Base-by-base conservation (phyloP, 2,888 invertebrate genomes). In the Melieria omissa region DNA sequence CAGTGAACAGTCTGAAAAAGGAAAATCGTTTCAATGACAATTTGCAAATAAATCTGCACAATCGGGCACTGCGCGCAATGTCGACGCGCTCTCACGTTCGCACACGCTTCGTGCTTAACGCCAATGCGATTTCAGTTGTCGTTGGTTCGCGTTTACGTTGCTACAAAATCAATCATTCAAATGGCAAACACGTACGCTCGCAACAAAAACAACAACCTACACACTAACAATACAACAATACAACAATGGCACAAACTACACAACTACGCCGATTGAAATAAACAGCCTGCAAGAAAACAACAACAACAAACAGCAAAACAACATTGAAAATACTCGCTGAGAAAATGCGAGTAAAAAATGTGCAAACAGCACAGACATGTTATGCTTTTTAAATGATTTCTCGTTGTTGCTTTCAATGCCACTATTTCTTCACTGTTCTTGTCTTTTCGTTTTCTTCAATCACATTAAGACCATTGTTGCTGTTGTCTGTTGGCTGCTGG, bases 121-220 rank as follows among this genome's bases (percentile, higher is more conserved):
- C 29, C 29, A 29, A 29, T 29, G 29, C 29, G 29, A 2, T 29
- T 52, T 1, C 52, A 52, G 9, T 52, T 49, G 42, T 7, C 29
- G 12, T 65, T 45, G 64, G n/a, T 29, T 52, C n/a, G 1, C 16
- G 4, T 57, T 57, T 16, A 29, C 42, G 49, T 65, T 14, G 10
- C 16, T 10, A 14, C 41, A 42, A 69, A 68, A 65, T 69, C 69
- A 69, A 69, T 69, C 68, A 69, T 65, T 72, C 55, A 62, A 69
- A 65, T 69, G 47, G 72, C 54, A 65, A 42, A 47, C 68, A 69
- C 65, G 65, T 72, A 10, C 61, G 14, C 12, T 16, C 9, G 16
- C 7, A 55, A 46, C 6, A 52, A 44, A 62, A 62, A 14, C 9
- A 29, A n/a, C n/a, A 16, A 29, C 29, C 29, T 29, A 29, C 29